phyloP scores from a whole-genome alignment of 1,140 invertebrate genomes.

The Papilio glaucus region DNA sequence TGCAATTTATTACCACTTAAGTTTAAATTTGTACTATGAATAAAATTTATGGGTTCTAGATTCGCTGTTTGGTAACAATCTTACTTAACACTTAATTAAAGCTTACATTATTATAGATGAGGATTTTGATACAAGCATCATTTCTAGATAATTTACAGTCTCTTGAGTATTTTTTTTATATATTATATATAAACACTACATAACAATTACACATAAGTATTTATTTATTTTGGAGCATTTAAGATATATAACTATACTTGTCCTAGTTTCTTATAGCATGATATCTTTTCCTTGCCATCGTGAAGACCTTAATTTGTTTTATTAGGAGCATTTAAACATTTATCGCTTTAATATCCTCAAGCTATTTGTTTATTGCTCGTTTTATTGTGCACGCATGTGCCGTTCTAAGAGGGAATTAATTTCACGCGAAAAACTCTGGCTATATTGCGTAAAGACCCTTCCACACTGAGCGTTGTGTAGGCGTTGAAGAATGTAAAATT shows the following conservation, averaged over 20 bases:
- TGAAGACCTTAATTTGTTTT: conserved; percentile 13
- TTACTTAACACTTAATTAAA: no score
- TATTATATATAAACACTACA: neutral
- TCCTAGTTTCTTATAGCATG: neutral
- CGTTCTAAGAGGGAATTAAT: conserved; percentile 6
- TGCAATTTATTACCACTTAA: no score
- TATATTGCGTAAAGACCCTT: neutral
- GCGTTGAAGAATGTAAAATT: neutral
- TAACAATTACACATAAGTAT: neutral
- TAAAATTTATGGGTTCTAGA: no score
- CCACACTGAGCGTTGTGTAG: neutral
- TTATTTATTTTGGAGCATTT: neutral
- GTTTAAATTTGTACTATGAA: no score
- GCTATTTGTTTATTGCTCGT: conserved; percentile 1
- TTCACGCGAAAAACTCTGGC: neutral
- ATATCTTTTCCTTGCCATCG: neutral
- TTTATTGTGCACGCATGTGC: conserved; percentile 12
- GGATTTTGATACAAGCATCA: no score
- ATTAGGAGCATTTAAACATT: conserved; percentile 1
- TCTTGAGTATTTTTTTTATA: no score
- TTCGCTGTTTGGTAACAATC: no score
- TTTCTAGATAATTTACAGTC: no score
- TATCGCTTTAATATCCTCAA: conserved; percentile 2
- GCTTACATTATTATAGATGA: no score
- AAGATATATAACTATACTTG: neutral